Percentiles rank a stretch among this genome's conserved stretches.
phyloP scores from a whole-genome alignment of 30 jellyfish, hydroid and myxozoan species.

The Aurelia coerulea region DNA sequence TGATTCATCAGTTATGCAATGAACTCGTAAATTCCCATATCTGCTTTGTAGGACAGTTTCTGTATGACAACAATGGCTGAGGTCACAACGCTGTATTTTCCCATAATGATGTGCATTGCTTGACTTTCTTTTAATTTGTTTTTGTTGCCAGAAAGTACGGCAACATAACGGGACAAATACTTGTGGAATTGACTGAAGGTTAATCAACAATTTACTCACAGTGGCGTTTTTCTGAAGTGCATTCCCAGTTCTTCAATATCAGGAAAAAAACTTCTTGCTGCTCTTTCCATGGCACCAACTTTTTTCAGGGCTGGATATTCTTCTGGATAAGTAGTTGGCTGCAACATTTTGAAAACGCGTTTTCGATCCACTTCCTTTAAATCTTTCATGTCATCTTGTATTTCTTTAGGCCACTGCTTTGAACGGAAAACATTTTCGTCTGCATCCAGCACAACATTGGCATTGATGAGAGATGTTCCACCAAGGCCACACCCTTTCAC shows the following conservation, averaged over 20 bases:
- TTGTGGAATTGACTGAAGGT: too few relatives aligned
- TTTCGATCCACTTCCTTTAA: conserved; percentile 35
- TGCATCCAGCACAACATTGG: conserved; percentile 71
- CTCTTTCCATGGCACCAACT: conserved; percentile 62
- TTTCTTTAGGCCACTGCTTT: conserved; percentile 61
- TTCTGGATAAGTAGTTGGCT: conserved; percentile 66
- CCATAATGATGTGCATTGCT: too few relatives aligned
- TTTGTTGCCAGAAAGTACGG: too few relatives aligned
- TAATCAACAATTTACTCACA: conserved; percentile 34
- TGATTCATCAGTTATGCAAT: too few relatives aligned
- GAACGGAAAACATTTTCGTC: conserved; percentile 60
- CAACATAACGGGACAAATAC: too few relatives aligned
- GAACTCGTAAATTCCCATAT: too few relatives aligned
- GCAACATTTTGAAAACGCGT: conserved; percentile 62
- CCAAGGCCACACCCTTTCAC: conserved; percentile 87
- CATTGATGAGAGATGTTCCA: conserved; percentile 82
- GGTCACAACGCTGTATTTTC: too few relatives aligned
- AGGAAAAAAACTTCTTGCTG: conserved; percentile 49
- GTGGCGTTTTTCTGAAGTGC: conserved; percentile 54
- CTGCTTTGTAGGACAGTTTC: too few relatives aligned
- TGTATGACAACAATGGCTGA: too few relatives aligned
- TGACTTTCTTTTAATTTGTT: too few relatives aligned
- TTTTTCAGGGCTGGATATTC: conserved; percentile 49
- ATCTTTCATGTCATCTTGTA: conserved; percentile 37
- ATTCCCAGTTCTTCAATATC: conserved; percentile 75